Percentiles rank a stretch among this genome's conserved stretches.
These are phyloP conservation scores for Tautogolabrus adspersus DNA, from an alignment of 2,113 vertebrate genomes.

Conservation along the genomic window DNA sequence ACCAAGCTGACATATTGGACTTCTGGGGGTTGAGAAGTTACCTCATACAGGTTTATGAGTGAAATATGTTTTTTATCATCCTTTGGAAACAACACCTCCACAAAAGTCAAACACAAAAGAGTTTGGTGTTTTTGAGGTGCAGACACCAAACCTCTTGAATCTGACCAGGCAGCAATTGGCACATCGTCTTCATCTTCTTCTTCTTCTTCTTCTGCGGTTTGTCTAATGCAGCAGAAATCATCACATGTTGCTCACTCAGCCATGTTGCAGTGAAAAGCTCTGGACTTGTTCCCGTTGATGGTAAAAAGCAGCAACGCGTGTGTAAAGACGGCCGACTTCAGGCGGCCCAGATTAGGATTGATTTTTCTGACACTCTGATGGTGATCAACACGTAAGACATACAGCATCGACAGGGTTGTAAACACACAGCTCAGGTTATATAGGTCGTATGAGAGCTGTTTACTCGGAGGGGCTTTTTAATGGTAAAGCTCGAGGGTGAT, in stretches of 20 bases:
- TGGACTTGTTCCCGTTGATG: not conserved
- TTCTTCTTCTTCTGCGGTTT: not conserved
- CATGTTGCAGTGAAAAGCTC: not conserved
- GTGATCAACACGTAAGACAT: constrained; percentile 21
- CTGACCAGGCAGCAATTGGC: not conserved
- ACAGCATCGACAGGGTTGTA: constrained; percentile 8
- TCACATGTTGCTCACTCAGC: not conserved
- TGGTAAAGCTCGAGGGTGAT: constrained; percentile 43
- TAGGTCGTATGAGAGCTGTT: constrained; percentile 33
- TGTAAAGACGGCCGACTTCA: constrained; percentile 2
- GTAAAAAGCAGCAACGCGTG: constrained; percentile 21
- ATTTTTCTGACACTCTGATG: constrained; percentile 47
- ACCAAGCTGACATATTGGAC: too few species aligned
- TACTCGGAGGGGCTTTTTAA: constrained; percentile 46
- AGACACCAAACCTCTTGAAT: not conserved
- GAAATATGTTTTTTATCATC: too few species aligned
- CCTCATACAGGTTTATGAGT: too few species aligned
- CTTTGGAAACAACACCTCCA: too few species aligned
- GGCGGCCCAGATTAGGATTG: constrained; percentile 42
- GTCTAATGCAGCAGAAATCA: constrained; percentile 24
- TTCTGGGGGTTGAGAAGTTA: too few species aligned
- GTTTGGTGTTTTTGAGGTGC: too few species aligned
- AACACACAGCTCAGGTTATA: constrained; percentile 37
- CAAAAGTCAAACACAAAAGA: too few species aligned
- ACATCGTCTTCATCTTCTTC: too few species aligned